Conservation (phyloP, 2,113 vertebrate species). For the Monarcha castaneiventris region DNA sequence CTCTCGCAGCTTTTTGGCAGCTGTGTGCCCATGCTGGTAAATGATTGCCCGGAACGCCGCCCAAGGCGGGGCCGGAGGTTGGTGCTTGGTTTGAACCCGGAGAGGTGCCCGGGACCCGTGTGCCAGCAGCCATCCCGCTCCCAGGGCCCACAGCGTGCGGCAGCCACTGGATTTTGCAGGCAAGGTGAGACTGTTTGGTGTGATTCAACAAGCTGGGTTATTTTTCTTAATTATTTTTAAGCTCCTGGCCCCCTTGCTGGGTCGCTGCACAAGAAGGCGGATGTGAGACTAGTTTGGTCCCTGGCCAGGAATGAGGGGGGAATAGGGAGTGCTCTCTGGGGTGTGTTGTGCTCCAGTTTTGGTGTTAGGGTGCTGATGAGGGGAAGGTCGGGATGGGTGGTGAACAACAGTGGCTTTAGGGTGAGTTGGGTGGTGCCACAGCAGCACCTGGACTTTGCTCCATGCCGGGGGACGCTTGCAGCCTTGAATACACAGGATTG, state of each 20-base stretch:
- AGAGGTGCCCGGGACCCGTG: not conserved
- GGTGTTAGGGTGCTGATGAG: not conserved
- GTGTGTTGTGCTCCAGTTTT: not conserved
- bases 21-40: not conserved
- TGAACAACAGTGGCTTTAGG: not conserved
- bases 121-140: not conserved
- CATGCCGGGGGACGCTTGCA: fast-evolving
- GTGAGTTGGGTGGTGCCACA: not conserved
- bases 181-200: not conserved
- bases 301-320: too few species aligned
- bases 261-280: fast-evolving
- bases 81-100: not conserved
- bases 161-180: not conserved
- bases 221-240: not conserved
- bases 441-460: conserved; percentile 14
- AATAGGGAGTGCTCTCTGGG: too few species aligned
- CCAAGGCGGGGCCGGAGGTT: not conserved
- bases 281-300: not conserved
- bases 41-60: not conserved
- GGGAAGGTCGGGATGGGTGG: fast-evolving
- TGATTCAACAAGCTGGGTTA: fast-evolving
- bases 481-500: not conserved
- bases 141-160: fast-evolving
- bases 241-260: not conserved
- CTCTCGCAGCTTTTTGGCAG: not conserved